These are phyloP conservation scores for Chaitophorus viminalis DNA, from an alignment of 2,888 invertebrate genomes.

Conservation along the genomic window DNA sequence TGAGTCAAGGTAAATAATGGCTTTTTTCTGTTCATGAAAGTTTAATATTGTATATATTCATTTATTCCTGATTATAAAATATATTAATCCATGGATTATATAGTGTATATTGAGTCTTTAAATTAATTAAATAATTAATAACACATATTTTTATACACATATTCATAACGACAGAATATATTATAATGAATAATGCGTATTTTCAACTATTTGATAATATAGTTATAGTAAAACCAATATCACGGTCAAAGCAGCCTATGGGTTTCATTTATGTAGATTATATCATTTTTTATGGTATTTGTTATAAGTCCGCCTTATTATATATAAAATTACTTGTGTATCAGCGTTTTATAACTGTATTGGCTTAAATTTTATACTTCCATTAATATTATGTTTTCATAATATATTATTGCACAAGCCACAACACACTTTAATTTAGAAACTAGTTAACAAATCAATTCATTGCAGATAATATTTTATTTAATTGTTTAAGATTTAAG, in stretches of 20 bases:
- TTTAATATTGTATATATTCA: neutral
- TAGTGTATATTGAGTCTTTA: neutral
- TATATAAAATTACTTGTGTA: neutral
- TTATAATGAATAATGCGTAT: neutral
- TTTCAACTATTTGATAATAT: neutral
- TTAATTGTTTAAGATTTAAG: too few relatives aligned
- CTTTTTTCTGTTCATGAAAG: neutral
- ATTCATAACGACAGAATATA: neutral
- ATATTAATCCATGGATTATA: neutral
- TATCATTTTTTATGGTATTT: neutral
- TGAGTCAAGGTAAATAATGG: neutral
- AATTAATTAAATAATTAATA: constrained; percentile 23
- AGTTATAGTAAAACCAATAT: neutral
- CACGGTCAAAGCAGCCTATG: too few relatives aligned
- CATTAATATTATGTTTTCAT: neutral
- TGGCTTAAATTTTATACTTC: neutral
- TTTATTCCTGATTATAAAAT: neutral
- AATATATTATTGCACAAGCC: neutral
- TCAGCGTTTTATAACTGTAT: neutral
- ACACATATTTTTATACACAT: neutral
- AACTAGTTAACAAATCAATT: neutral
- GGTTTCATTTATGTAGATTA: constrained; percentile 7
- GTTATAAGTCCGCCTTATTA: neutral
- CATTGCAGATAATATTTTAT: neutral
- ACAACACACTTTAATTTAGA: neutral